A percentile compares a stretch with the other conserved stretches of the same genome.
Conservation (phyloP, 2,797 vertebrate genomes). For the Acridotheres tristis region DNA sequence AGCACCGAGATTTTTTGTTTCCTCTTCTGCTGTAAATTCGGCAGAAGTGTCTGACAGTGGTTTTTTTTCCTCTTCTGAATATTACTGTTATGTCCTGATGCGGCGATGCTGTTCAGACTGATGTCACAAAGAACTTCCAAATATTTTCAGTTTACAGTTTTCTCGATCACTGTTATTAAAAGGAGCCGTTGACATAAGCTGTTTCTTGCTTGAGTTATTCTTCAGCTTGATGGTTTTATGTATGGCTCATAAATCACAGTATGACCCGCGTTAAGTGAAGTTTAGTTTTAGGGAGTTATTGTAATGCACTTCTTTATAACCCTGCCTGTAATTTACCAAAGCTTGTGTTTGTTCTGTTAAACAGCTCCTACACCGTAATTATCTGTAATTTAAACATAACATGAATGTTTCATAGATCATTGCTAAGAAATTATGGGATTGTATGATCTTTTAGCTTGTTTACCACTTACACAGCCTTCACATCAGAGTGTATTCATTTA, state of each 20-base stretch:
- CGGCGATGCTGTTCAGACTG: neutral
- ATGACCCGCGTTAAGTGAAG: slow-evolving; percentile 8
- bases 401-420: neutral
- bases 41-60: neutral
- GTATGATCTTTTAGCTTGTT: slow-evolving; percentile 1
- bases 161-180: neutral
- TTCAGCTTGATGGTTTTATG: neutral
- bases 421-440: neutral
- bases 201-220: neutral
- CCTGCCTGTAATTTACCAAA: neutral
- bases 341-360: neutral
- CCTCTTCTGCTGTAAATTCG: neutral
- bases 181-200: neutral
- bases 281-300: slow-evolving; percentile 44
- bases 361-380: neutral
- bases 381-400: neutral
- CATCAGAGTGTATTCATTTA: neutral
- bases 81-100: neutral
- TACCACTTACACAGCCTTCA: neutral
- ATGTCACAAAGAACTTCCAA: neutral
- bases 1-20: neutral
- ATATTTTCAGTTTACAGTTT: neutral
- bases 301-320: neutral
- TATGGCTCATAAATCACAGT: neutral
- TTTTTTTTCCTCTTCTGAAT: neutral